A percentile compares a stretch with the other conserved stretches of the same genome.
Conservation (phyloP, 2,888 invertebrate genomes). For the Aphrophora alni region DNA sequence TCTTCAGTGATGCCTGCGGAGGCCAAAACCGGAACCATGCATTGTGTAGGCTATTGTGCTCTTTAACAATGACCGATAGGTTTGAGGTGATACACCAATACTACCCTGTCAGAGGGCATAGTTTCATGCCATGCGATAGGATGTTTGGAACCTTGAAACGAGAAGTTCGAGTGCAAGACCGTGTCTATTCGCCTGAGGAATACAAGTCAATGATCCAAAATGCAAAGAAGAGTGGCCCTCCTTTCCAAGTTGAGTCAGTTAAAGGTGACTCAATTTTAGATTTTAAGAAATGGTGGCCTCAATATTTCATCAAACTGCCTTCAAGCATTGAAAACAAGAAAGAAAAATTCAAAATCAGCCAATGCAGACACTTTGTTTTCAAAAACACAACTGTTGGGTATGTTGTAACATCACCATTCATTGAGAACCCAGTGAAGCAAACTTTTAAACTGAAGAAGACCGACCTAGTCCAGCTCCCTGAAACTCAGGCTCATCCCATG, state of each 20-base stretch:
- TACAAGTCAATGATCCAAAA: not conserved
- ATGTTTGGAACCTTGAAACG: conserved; percentile 33
- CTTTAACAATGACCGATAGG: conserved; percentile 35
- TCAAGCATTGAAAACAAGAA: not conserved
- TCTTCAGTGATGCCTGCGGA: conserved; percentile 51
- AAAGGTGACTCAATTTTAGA: conserved; percentile 37
- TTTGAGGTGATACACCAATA: conserved; percentile 41
- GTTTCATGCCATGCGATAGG: too few species aligned
- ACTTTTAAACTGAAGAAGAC: too few species aligned
- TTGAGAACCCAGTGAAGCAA: too few species aligned
- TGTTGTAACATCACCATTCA: too few species aligned
- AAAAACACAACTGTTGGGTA: not conserved
- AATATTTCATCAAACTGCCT: conserved; percentile 36
- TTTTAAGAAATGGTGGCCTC: conserved; percentile 42
- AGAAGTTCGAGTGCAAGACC: conserved; percentile 27
- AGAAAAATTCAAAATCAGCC: conserved; percentile 30
- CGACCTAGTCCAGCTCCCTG: too few species aligned
- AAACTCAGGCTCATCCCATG: too few species aligned
- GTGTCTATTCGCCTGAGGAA: conserved; percentile 37
- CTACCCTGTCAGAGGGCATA: conserved; percentile 44
- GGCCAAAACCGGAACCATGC: conserved; percentile 49
- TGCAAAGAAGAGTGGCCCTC: not conserved
- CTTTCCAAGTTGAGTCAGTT: conserved; percentile 16
- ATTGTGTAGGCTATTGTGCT: conserved; percentile 29
- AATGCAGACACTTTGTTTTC: not conserved